Percentiles rank a stretch among this genome's conserved stretches.
Conservation (phyloP, 2,888 invertebrate genomes). For the Griposia aprilina region DNA sequence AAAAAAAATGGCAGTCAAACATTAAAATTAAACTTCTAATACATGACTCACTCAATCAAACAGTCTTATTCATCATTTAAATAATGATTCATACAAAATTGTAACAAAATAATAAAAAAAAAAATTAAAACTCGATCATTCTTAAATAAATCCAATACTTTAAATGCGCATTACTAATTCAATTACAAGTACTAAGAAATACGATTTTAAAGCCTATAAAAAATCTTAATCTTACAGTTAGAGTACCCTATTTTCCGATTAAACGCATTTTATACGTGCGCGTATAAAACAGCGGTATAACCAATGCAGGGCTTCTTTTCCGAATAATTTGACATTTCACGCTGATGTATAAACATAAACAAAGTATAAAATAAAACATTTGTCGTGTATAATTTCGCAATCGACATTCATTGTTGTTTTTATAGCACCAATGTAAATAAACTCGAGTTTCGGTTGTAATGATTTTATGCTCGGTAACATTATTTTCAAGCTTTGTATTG, state of each 20-base stretch:
- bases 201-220: constrained; percentile 86
- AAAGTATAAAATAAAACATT: constrained; percentile 51
- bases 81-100: constrained; percentile 76
- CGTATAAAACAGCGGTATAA: constrained; percentile 83
- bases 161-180: constrained; percentile 83
- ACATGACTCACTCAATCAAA: constrained; percentile 83
- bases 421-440: constrained; percentile 70
- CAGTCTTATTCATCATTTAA: constrained; percentile 86
- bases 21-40: constrained; percentile 79
- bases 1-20: constrained; percentile 83
- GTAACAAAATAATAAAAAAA: constrained; percentile 71
- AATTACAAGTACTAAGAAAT: constrained; percentile 78
- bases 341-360: constrained; percentile 39
- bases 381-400: constrained; percentile 54
- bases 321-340: constrained; percentile 47
- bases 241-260: constrained; percentile 88
- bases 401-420: constrained; percentile 40
- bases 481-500: constrained; percentile 45
- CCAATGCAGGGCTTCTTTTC: constrained; percentile 80
- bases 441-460: constrained; percentile 33
- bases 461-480: constrained; percentile 42
- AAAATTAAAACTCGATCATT: constrained; percentile 69
- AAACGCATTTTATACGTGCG: constrained; percentile 82
- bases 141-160: constrained; percentile 76
- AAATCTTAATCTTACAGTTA: constrained; percentile 75